Conservation (phyloP, 2,888 invertebrate genomes). For the Epsilonema sp. region DNA sequence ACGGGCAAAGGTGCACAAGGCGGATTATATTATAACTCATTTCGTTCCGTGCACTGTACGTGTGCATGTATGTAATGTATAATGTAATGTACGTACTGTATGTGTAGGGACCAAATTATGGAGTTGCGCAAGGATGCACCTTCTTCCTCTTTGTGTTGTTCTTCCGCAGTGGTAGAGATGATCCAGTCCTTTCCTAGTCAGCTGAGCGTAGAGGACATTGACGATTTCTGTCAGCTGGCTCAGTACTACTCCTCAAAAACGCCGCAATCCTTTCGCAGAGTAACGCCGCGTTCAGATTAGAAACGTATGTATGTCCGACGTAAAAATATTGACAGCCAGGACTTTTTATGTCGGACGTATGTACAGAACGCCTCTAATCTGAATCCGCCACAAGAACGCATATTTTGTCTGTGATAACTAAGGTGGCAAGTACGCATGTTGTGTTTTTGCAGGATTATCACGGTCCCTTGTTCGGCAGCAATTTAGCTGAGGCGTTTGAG, state of each 20-base stretch:
- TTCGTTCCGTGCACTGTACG: too few species aligned
- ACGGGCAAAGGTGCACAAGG: too few species aligned
- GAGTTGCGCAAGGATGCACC: too few species aligned
- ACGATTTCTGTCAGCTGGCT: constrained; percentile 88
- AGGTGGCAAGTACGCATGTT: not conserved
- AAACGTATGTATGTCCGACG: not conserved
- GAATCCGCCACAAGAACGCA: not conserved
- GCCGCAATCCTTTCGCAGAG: constrained; percentile 72
- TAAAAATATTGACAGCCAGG: not conserved
- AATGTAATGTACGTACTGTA: too few species aligned
- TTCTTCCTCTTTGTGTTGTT: too few species aligned
- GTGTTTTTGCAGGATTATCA: constrained; percentile 34
- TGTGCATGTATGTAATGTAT: too few species aligned
- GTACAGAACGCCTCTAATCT: too few species aligned
- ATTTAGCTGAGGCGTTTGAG: constrained; percentile 20
- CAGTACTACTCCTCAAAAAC: constrained; percentile 83
- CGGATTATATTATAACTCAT: too few species aligned
- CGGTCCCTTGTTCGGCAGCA: constrained; percentile 34
- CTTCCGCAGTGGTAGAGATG: constrained; percentile 10
- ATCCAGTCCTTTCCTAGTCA: constrained; percentile 35
- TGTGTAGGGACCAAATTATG: too few species aligned
- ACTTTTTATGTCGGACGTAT: too few species aligned
- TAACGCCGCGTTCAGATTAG: too few species aligned
- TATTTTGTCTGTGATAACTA: not conserved
- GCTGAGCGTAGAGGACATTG: constrained; percentile 75